Evolutionary conservation across 23 tunicate species (phyloP).

Genomic region (Ascidia mentula): DNA sequence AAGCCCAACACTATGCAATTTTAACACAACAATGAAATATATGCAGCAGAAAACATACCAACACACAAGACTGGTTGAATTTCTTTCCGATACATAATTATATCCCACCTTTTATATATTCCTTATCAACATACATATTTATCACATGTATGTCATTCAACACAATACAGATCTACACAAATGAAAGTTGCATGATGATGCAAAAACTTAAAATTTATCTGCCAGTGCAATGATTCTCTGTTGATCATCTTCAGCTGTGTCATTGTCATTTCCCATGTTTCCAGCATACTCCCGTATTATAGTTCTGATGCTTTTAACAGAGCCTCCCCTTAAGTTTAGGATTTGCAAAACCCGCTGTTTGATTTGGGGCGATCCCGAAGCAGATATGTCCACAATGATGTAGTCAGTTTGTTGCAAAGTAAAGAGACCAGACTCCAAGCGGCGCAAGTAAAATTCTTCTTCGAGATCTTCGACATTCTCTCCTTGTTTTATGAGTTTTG

Average conservation of each 20-base stretch:
- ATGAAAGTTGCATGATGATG: no score
- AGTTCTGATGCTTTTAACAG: conserved; percentile 68
- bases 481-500: conserved; percentile 44
- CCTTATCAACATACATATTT: no score
- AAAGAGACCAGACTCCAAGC: conserved; percentile 86
- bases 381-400: conserved; percentile 87
- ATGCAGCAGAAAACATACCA: no score
- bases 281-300: conserved; percentile 76
- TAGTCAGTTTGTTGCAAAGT: conserved; percentile 92
- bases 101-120: no score
- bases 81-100: no score
- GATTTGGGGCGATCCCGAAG: conserved; percentile 54
- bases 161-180: no score
- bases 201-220: conserved; percentile 68
- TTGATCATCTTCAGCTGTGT: conserved; percentile 32
- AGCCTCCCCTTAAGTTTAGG: conserved; percentile 57
- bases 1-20: no score
- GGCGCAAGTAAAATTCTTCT: conserved; percentile 69
- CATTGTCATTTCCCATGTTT: conserved; percentile 53
- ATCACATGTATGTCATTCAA: no score
- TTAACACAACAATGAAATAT: no score
- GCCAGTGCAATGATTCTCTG: conserved; percentile 75
- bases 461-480: conserved; percentile 79
- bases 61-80: no score
- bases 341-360: conserved; percentile 74